phyloP scores from a whole-genome alignment of 1,140 invertebrate genomes.

The Sminthurides bifidus region DNA sequence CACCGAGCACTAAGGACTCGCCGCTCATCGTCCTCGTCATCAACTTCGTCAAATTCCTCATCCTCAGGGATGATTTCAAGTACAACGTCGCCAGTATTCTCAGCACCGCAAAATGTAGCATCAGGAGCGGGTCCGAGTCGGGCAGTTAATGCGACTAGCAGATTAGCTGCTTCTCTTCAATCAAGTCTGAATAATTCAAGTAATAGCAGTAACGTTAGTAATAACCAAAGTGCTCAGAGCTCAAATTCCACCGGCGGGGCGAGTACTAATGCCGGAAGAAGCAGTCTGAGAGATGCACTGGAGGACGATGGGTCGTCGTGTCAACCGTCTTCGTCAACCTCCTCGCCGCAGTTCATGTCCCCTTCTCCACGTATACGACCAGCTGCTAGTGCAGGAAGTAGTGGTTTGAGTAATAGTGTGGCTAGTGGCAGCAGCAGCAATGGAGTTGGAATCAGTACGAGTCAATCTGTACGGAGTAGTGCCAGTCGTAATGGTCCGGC shows the following conservation, averaged over 20 bases:
- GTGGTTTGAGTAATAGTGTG: slow-evolving; percentile 4
- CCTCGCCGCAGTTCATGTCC: slow-evolving; percentile 13
- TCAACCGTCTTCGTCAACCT: slow-evolving; percentile 16
- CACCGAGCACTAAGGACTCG: too few species aligned
- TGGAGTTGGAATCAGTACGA: not conserved
- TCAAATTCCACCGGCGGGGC: not conserved
- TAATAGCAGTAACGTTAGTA: not conserved
- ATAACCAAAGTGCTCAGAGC: too few species aligned
- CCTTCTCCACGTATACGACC: slow-evolving; percentile 6
- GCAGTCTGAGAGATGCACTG: slow-evolving; percentile 11
- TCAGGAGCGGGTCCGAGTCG: slow-evolving; percentile 8
- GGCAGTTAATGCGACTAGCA: too few species aligned
- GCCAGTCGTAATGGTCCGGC: too few species aligned
- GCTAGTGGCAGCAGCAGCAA: too few species aligned
- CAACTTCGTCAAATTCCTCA: too few species aligned
- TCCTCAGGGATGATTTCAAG: slow-evolving; percentile 26
- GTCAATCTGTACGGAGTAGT: slow-evolving; percentile 10
- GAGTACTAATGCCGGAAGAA: slow-evolving; percentile 12
- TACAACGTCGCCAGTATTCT: slow-evolving; percentile 27
- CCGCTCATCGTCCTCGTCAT: too few species aligned
- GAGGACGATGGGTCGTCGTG: slow-evolving; percentile 29
- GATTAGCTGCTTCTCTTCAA: not conserved
- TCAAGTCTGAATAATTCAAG: not conserved
- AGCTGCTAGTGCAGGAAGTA: not conserved
- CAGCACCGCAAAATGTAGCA: slow-evolving; percentile 7